A percentile compares a stretch with the other conserved stretches of the same genome.
phyloP scores from a whole-genome alignment of 2,888 invertebrate species.

The Acleris sparsana region DNA sequence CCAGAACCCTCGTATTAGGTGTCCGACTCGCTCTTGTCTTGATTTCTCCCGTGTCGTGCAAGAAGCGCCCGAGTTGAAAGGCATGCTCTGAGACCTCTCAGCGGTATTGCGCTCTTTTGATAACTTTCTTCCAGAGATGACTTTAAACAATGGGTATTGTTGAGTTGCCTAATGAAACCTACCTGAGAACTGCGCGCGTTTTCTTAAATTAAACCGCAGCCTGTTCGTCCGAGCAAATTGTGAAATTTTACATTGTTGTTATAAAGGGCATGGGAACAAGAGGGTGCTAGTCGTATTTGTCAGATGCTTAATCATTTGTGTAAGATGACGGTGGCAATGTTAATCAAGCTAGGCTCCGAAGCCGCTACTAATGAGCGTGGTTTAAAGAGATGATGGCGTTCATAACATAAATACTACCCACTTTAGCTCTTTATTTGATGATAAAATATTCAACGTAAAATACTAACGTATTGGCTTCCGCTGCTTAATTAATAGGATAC shows the following conservation, averaged over 20 bases:
- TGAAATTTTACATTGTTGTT: slow-evolving; percentile 18
- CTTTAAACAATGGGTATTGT: slow-evolving; percentile 51
- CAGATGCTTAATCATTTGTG: slow-evolving; percentile 39
- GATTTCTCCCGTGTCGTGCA: background rate
- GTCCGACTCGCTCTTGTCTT: background rate
- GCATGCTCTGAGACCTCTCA: slow-evolving; percentile 13
- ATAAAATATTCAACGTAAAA: too few species aligned
- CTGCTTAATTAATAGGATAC: slow-evolving; percentile 11
- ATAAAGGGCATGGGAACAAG: slow-evolving; percentile 19
- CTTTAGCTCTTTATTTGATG: background rate
- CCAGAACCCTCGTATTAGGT: background rate
- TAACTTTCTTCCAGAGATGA: slow-evolving; percentile 41
- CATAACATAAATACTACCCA: slow-evolving; percentile 39
- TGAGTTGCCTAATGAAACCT: slow-evolving; percentile 38
- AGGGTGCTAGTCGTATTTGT: slow-evolving; percentile 29
- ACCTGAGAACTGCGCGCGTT: slow-evolving; percentile 18
- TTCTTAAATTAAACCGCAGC: slow-evolving; percentile 11
- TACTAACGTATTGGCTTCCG: background rate
- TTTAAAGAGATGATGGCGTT: slow-evolving; percentile 46
- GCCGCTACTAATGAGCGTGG: slow-evolving; percentile 50
- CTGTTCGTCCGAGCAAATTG: slow-evolving; percentile 21
- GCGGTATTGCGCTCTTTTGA: slow-evolving; percentile 44
- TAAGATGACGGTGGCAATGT: slow-evolving; percentile 41
- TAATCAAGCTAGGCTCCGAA: slow-evolving; percentile 50
- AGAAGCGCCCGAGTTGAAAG: slow-evolving; percentile 1